Base-by-base conservation (phyloP, 2,113 vertebrate genomes). In the Scophthalmus maximus region DNA sequence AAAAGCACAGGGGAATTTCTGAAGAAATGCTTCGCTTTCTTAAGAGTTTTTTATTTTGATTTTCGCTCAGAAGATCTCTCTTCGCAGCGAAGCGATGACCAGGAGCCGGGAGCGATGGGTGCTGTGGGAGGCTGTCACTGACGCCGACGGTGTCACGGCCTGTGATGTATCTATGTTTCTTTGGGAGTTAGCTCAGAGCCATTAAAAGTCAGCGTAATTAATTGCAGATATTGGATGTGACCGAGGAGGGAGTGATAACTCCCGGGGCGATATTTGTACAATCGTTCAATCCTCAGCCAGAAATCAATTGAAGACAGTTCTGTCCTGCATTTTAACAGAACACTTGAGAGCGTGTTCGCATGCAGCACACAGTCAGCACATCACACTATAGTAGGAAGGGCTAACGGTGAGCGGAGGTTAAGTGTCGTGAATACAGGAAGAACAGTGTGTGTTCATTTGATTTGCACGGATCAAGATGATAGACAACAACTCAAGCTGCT, bases 181-280 rank as follows among this genome's bases (percentile, higher is more conserved):
- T 20, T 27, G 25, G 17, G 27, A 67, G 62, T 73, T 63, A n/a
- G 62, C 66, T 53, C 30, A 0, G 12, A 32, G 78, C 44, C 76
- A 66, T 57, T 71, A 74, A 73, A n/a, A 84, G 68, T 68, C 71
- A 42, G 53, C 73, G 49, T 22, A 58, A 78, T 73, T 75, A 58
- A 73, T 76, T 73, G 50, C 77, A 81, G 58, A 73, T 85, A 81
- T 78, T 81, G 62, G 63, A 85, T 63, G 69, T 69, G 80, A 84
- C 68, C 46, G 52, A 68, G 58, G 42, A 50, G 71, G 67, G 74
- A 82, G 56, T 46, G 67, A 81, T 76, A n/a, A 20, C 63, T 78
- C 70, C 76, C 23, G 57, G 20, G 76, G 76, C 49, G 20, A 66
- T 57, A n/a, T 68, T 79, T 71, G 61, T 61, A 78, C 63, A 66